Percentiles rank a stretch among this genome's conserved stretches.
phyloP scores from a whole-genome alignment of 2,888 invertebrate species.

The Drosophila prostipennis region DNA sequence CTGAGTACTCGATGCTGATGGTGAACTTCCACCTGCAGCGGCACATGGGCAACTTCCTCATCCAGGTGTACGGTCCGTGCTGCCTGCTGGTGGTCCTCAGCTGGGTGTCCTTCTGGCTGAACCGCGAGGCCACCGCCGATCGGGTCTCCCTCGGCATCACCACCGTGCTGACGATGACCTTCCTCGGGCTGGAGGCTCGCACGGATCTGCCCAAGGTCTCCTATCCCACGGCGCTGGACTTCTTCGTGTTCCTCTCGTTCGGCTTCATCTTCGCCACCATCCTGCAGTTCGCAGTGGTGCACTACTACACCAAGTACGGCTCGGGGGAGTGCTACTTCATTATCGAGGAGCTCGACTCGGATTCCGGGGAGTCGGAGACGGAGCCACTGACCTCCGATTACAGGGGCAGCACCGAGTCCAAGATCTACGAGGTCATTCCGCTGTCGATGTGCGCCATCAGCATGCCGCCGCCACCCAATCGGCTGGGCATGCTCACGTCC shows the following conservation, averaged over 20 bases:
- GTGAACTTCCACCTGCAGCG: slow-evolving; percentile 91
- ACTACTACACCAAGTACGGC: slow-evolving; percentile 93
- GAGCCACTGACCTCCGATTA: slow-evolving; percentile 76
- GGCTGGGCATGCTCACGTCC: slow-evolving; percentile 58
- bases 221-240: slow-evolving; percentile 94
- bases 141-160: slow-evolving; percentile 92
- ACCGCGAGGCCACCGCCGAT: slow-evolving; percentile 92
- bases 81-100: slow-evolving; percentile 92
- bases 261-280: slow-evolving; percentile 92
- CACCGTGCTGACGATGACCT: slow-evolving; percentile 93
- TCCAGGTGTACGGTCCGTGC: slow-evolving; percentile 94
- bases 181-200: slow-evolving; percentile 91
- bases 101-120: slow-evolving; percentile 95
- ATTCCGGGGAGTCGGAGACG: slow-evolving; percentile 86
- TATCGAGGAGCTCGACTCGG: slow-evolving; percentile 86
- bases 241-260: slow-evolving; percentile 92
- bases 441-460: slow-evolving; percentile 86
- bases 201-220: slow-evolving; percentile 93
- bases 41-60: slow-evolving; percentile 94
- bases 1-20: slow-evolving; percentile 89
- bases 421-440: slow-evolving; percentile 87
- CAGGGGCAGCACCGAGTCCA: slow-evolving; percentile 81
- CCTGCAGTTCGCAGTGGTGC: slow-evolving; percentile 93
- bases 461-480: slow-evolving; percentile 69
- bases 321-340: slow-evolving; percentile 91